Conservation (phyloP, 1,140 invertebrate genomes). For the Heliconius hermathena region DNA sequence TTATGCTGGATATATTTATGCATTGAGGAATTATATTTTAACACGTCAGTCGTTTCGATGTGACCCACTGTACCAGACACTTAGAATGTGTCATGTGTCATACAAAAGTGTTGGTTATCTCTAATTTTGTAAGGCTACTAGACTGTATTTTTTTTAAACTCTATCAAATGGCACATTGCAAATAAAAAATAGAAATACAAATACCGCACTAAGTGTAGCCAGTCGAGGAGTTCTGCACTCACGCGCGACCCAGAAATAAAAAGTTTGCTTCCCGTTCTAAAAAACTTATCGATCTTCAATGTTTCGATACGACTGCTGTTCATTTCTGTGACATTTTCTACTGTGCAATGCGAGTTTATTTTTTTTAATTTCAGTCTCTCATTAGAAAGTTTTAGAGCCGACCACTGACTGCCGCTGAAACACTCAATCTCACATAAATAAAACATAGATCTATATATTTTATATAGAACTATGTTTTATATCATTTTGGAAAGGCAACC, state of each 20-base stretch:
- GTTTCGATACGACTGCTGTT: neutral
- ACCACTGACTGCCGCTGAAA: neutral
- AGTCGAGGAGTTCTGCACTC: neutral
- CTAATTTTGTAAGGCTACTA: too few relatives aligned
- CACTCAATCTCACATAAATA: neutral
- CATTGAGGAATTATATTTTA: too few relatives aligned
- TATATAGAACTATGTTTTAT: neutral
- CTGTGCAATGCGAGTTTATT: neutral
- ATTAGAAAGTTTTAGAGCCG: neutral
- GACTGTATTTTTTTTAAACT: neutral
- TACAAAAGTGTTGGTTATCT: too few relatives aligned
- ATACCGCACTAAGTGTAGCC: neutral
- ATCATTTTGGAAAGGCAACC: neutral
- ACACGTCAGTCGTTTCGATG: too few relatives aligned
- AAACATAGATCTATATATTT: too few relatives aligned
- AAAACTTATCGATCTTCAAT: constrained; percentile 3
- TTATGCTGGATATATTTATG: too few relatives aligned
- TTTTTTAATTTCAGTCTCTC: neutral
- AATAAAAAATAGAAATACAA: neutral
- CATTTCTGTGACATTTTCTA: neutral
- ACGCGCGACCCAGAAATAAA: neutral
- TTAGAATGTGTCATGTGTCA: too few relatives aligned
- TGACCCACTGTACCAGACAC: too few relatives aligned
- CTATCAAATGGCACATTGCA: neutral
- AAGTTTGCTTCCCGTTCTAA: neutral